Evolutionary conservation across 2,113 vertebrate species (phyloP), one percentile per base, ranked within the genome.

Genomic region (Cryptomyrus ogoouensis): DNA sequence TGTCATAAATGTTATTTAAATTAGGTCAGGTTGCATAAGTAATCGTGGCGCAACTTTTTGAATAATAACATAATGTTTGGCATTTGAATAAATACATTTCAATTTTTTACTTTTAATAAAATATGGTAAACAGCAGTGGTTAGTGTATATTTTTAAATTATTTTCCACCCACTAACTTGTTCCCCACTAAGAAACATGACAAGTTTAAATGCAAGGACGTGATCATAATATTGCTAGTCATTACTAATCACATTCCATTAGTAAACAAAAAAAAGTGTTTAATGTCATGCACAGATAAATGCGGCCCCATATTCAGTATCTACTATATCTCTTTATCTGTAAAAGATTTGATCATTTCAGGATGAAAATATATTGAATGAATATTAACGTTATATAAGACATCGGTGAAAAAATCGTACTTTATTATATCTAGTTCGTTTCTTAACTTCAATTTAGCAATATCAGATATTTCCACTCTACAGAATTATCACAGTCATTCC

Each of bases 101-200:
- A 95, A 94, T 95, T 93, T 96, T 94, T 44, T 95, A 94, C 92
- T 92, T 96, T 95, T 95, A 96, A 98, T 98, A 97, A 97, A 96
- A 97, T 97, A 98, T 98, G 97, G 95, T 97, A 98, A 98, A 93
- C 93, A 96, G 95, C 91, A 88, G 92, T 87, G 93, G 94, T 96
- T 97, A 95, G 96, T 94, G 97, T 97, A 98, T 98, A 98, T 97
- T 98, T 97, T 97, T 97, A 93, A 96, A 96, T 94, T 94, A 96
- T 96, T 97, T 97, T 95, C 94, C 95, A 95, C 95, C 94, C 94
- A 91, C 91, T 93, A 95, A 93, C 91, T 89, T 90, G 53, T 91
- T 90, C 90, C 42, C 90, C 91, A 89, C 46, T 44, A 93, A 92
- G 89, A 92, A 94, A 96, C 93, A 94, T 94, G 95, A 95, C 96